Base-by-base conservation (phyloP, 2,113 vertebrate genomes). In the Pterocles gutturalis region DNA sequence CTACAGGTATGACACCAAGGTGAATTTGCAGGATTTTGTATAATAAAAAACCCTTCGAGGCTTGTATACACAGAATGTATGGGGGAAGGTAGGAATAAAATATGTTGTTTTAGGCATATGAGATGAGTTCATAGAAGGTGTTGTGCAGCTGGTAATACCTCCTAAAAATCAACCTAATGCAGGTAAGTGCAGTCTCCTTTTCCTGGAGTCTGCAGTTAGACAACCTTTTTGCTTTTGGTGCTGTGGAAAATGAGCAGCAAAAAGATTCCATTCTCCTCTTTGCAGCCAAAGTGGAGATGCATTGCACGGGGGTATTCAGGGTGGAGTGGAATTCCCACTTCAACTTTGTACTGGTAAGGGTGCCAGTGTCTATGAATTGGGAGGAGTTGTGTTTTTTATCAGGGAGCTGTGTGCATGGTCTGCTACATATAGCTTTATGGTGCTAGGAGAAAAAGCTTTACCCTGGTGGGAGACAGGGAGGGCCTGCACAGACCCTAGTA, bases 1-100 rank as follows among this genome's bases (percentile, higher is more conserved):
- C n/a, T 78, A 10, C 14, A 17, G 57, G 5, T 58, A 43, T 0
- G 2, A 24, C 5, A 13, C 13, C 1, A 7, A 20, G 15, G 15
- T 76, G 16, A 62, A 34, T 45, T 49, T 34, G 33, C 38, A 58
- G 7, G 2, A 22, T 84, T 93, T 61, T 14, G 4, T 46, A 2
- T 81, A 46, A 41, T 31, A 33, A 41, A 64, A 64, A 26, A 46
- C 21, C 2, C 46, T 10, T 17, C 31, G 54, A 75, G 33, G 19
- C 36, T 34, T 76, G 25, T 6, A 17, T 19, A 13, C 29, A 8
- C 5, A 33, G 33, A 45, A 18, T 26, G 5, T 45, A 3, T 33
- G 28, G 25, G 7, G 6, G 7, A 17, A 54, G 34, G 16, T 4
- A 57, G 41, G 13, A 69, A 22, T 87, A 45, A 90, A 83, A 83